Evolutionary conservation across 2,113 vertebrate genomes (phyloP).

Genomic region (Lutjanus erythropterus): DNA sequence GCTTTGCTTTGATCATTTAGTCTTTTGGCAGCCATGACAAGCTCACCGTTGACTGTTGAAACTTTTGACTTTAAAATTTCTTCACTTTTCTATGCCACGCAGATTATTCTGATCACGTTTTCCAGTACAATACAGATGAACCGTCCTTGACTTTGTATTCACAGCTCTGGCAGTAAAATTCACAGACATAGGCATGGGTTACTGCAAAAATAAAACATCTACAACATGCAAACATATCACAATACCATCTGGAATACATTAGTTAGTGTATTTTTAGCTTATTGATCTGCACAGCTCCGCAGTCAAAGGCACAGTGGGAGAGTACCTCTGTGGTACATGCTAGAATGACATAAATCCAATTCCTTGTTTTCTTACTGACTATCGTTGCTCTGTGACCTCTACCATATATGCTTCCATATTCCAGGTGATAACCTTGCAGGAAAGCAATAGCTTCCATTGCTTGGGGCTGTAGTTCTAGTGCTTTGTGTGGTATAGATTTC

Average conservation of each 20-base stretch:
- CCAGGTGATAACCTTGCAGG: constrained; percentile 56
- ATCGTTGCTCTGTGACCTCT: constrained; percentile 58
- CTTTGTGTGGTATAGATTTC: constrained; percentile 44
- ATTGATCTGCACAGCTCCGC: constrained; percentile 76
- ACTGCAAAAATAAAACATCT: constrained; percentile 14
- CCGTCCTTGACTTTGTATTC: constrained; percentile 11
- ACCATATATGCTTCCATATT: constrained; percentile 40
- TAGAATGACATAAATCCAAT: constrained; percentile 73
- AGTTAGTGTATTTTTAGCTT: constrained; percentile 78
- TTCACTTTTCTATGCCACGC: constrained; percentile 15
- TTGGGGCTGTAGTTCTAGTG: constrained; percentile 16
- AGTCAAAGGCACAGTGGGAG: constrained; percentile 55
- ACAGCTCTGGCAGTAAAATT: constrained; percentile 17
- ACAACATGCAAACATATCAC: constrained; percentile 17
- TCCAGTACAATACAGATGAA: constrained; percentile 1
- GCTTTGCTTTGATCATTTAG: constrained; percentile 65
- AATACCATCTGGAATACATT: constrained; percentile 52
- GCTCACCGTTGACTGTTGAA: constrained; percentile 37
- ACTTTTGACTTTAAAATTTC: constrained; percentile 39
- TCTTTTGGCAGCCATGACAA: constrained; percentile 54
- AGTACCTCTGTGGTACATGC: constrained; percentile 52
- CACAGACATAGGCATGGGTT: background rate
- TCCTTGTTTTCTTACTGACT: constrained; percentile 64
- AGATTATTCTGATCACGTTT: constrained; percentile 25
- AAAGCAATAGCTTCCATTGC: constrained; percentile 33